Evolutionary conservation across 2,797 vertebrate species (phyloP).

Genomic region (Perodicticus potto): DNA sequence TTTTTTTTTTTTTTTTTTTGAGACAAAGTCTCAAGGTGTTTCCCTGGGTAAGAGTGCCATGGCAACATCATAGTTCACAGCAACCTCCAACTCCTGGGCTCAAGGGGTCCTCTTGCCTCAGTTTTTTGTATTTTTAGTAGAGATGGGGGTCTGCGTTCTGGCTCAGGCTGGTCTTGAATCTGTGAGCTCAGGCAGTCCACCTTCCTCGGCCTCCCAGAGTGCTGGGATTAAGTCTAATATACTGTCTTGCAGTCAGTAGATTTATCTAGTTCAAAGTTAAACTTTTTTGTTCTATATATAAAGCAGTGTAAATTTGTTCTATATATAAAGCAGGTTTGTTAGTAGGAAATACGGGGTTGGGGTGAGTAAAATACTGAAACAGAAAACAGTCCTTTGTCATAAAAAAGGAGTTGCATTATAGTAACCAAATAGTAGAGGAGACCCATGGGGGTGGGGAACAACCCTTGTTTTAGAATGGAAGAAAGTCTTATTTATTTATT

Average conservation of each 20-base stretch:
- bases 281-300: not conserved
- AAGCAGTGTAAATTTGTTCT: not conserved
- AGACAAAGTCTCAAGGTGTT: too few relatives aligned
- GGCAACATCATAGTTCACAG: too few relatives aligned
- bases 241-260: not conserved
- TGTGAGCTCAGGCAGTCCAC: too few relatives aligned
- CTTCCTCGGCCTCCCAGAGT: too few relatives aligned
- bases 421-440: not conserved
- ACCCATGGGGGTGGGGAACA: not conserved
- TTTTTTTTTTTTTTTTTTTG: too few relatives aligned
- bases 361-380: not conserved
- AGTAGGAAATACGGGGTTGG: not conserved
- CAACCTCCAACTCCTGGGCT: too few relatives aligned
- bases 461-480: not conserved
- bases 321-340: not conserved
- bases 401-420: slow-evolving; percentile 17
- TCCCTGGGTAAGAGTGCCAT: too few relatives aligned
- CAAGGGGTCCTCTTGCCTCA: too few relatives aligned
- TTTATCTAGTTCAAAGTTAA: not conserved
- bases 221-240: not conserved
- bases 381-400: not conserved
- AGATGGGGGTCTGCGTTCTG: too few relatives aligned
- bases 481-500: not conserved
- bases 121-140: too few relatives aligned
- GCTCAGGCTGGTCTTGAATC: too few relatives aligned